phyloP scores from a whole-genome alignment of 2,888 invertebrate genomes.

The Neoitamus cyanurus region DNA sequence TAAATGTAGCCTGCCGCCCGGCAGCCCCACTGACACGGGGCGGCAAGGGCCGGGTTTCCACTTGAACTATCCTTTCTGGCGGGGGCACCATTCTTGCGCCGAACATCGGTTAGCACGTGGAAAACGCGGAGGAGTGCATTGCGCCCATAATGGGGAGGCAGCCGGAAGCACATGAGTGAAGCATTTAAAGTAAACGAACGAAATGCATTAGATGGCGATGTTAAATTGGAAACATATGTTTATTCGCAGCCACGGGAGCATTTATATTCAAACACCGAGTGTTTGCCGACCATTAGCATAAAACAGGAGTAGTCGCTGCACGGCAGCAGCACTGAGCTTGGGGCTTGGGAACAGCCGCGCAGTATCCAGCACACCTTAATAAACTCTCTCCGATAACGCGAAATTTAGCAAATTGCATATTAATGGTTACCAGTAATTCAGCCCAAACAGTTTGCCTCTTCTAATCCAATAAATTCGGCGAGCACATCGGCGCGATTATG shows the following conservation, averaged over 20 bases:
- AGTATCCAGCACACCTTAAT: not conserved
- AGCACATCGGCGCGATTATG: not conserved
- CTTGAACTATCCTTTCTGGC: not conserved
- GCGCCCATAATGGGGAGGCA: not conserved
- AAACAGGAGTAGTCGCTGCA: not conserved
- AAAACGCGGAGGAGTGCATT: not conserved
- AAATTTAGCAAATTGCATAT: slow-evolving; percentile 10
- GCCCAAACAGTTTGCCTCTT: not conserved
- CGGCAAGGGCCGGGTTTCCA: not conserved
- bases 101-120: slow-evolving; percentile 20
- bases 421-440: not conserved
- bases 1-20: not conserved
- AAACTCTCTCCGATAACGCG: not conserved
- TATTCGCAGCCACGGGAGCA: not conserved
- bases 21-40: not conserved
- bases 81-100: not conserved
- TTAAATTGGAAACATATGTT: slow-evolving; percentile 20
- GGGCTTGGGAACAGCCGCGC: not conserved
- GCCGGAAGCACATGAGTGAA: slow-evolving; percentile 15
- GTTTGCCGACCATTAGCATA: not conserved
- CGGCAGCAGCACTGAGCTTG: not conserved
- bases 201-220: slow-evolving; percentile 7
- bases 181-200: slow-evolving; percentile 20
- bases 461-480: not conserved
- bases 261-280: not conserved